These are phyloP conservation scores for Drosophila fuyamai DNA, from an alignment of 1,140 invertebrate genomes.

Conservation along the genomic window DNA sequence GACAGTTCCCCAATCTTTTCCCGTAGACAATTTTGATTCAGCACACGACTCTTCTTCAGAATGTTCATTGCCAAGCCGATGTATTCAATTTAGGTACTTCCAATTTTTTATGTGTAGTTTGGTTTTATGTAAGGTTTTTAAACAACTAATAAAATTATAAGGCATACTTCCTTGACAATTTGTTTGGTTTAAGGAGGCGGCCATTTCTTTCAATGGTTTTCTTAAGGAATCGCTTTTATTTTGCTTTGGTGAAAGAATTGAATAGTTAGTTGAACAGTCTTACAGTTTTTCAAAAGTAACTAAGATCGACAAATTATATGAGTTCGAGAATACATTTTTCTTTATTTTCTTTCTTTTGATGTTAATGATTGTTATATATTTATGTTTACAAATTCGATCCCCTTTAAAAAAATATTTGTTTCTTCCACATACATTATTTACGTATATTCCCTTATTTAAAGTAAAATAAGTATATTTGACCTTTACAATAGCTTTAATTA, in stretches of 20 bases:
- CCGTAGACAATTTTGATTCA: constrained; percentile 41
- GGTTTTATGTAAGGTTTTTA: constrained; percentile 4
- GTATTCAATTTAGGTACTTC: constrained; percentile 3
- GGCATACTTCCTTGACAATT: constrained; percentile 11
- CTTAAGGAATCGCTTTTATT: not conserved
- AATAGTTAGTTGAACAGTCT: too few relatives aligned
- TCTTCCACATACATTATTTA: too few relatives aligned
- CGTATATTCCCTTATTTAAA: too few relatives aligned
- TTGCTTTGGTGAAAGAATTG: not conserved
- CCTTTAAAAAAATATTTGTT: too few relatives aligned
- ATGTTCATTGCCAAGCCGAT: constrained; percentile 16
- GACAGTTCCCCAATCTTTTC: constrained; percentile 31
- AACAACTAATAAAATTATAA: constrained; percentile 4
- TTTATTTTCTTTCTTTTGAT: too few relatives aligned
- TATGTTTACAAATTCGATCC: too few relatives aligned
- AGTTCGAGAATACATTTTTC: not conserved
- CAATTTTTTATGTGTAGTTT: constrained; percentile 30
- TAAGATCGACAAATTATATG: not conserved
- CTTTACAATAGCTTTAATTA: too few relatives aligned
- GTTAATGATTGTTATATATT: too few relatives aligned
- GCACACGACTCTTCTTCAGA: constrained; percentile 7
- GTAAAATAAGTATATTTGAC: too few relatives aligned
- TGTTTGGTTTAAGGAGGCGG: not conserved
- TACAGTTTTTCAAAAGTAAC: not conserved
- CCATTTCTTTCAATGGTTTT: not conserved